A percentile compares a stretch with the other conserved stretches of the same genome.
Conservation (phyloP, 2,888 invertebrate species). For the Aethes cnicana region DNA sequence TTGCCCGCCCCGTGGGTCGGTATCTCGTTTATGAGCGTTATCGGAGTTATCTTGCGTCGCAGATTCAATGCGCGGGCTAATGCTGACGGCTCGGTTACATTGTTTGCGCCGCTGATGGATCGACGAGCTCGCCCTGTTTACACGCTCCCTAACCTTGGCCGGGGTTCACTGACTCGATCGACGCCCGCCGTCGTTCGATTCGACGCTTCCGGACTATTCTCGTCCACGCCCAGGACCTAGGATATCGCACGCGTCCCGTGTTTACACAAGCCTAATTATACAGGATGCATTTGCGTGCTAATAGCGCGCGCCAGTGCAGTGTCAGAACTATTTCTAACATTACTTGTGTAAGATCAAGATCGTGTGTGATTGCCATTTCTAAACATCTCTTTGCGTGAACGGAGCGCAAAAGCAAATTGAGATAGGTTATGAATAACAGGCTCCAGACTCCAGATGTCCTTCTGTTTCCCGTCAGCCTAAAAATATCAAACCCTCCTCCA, state of each 20-base stretch:
- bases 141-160: conserved; percentile 67
- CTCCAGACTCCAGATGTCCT: neutral
- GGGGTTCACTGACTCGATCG: conserved; percentile 66
- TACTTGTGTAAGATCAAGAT: conserved; percentile 4
- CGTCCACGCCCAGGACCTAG: conserved; percentile 59
- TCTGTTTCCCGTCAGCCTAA: conserved; percentile 18
- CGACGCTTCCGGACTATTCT: conserved; percentile 69
- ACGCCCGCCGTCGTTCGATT: conserved; percentile 59
- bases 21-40: conserved; percentile 18
- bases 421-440: conserved; percentile 16
- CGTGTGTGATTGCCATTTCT: neutral
- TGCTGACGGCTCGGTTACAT: conserved; percentile 65
- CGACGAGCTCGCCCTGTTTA: conserved; percentile 52
- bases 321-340: neutral
- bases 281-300: neutral
- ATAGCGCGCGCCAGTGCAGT: neutral
- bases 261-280: conserved; percentile 30
- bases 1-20: too few species aligned
- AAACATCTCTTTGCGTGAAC: neutral
- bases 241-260: conserved; percentile 56
- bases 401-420: conserved; percentile 2
- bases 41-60: conserved; percentile 27
- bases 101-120: conserved; percentile 71
- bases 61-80: conserved; percentile 38
- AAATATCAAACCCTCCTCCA: neutral